Evolutionary conservation across 2,797 vertebrate genomes (phyloP).

Genomic region (Lerista edwardsae): DNA sequence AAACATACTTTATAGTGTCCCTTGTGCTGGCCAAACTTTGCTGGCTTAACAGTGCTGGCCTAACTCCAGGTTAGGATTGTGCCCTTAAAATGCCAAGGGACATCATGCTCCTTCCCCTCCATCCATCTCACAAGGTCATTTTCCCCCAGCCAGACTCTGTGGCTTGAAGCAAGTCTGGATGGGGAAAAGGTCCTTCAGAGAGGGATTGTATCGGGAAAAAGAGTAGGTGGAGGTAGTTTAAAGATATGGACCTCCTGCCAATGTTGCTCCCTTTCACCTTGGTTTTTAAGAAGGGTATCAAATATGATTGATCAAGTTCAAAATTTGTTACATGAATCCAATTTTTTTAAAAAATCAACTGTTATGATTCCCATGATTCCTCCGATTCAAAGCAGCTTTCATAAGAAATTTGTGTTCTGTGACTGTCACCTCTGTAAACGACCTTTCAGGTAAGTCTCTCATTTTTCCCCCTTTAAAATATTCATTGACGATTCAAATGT

Average conservation of each 20-base stretch:
- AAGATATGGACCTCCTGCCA: not conserved
- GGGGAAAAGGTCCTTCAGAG: not conserved
- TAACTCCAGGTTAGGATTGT: too few species aligned
- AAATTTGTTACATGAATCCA: not conserved
- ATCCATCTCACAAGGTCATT: not conserved
- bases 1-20: too few species aligned
- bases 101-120: not conserved
- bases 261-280: not conserved
- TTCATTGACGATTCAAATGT: slow-evolving; percentile 8
- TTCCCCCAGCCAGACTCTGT: too few species aligned
- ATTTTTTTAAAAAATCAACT: too few species aligned
- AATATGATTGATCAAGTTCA: not conserved
- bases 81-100: too few species aligned
- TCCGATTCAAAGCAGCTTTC: not conserved
- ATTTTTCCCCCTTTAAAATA: not conserved
- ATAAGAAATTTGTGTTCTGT: not conserved
- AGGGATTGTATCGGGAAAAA: not conserved
- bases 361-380: too few species aligned
- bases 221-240: not conserved
- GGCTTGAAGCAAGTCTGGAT: too few species aligned
- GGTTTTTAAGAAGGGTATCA: not conserved
- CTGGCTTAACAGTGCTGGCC: too few species aligned
- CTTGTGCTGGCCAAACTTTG: too few species aligned
- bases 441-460: accelerated
- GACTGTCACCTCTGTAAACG: not conserved